Percentiles rank a stretch among this genome's conserved stretches.
Conservation (phyloP, 1,140 invertebrate species). For the Drosophila baimaii region DNA sequence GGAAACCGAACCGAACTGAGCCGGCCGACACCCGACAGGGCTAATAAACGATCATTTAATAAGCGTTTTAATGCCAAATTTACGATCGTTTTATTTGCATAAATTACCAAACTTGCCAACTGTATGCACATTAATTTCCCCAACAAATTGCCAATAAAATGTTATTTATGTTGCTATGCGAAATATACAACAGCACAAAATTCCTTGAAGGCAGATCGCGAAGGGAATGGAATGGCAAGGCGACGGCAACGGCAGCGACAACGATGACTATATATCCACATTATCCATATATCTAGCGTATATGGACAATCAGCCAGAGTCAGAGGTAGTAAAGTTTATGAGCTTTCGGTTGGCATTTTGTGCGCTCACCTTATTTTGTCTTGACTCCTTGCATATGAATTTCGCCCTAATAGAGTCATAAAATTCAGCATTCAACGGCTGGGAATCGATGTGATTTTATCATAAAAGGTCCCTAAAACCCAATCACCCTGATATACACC, state of each 20-base stretch:
- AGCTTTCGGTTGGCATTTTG: constrained; percentile 57
- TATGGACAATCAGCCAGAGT: constrained; percentile 38
- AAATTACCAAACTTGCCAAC: constrained; percentile 83
- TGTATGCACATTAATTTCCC: constrained; percentile 78
- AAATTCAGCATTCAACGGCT: constrained; percentile 29
- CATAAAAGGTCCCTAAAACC: background rate
- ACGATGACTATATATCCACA: constrained; percentile 54
- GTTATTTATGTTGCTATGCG: constrained; percentile 77
- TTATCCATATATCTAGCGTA: constrained; percentile 27
- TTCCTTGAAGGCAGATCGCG: constrained; percentile 45
- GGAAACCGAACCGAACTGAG: constrained; percentile 1
- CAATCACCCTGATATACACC: background rate
- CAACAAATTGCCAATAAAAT: constrained; percentile 83
- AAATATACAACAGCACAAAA: constrained; percentile 44
- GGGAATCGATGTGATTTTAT: constrained; percentile 10
- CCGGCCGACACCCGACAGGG: constrained; percentile 14
- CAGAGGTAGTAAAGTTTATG: constrained; percentile 62
- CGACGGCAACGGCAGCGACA: constrained; percentile 5
- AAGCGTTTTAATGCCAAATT: constrained; percentile 84
- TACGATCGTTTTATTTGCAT: constrained; percentile 84
- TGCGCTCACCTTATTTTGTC: constrained; percentile 26
- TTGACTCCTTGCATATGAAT: constrained; percentile 19
- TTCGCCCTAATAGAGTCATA: constrained; percentile 72
- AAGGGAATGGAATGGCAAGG: constrained; percentile 13
- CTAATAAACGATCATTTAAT: constrained; percentile 83